Evolutionary conservation across 2,797 vertebrate genomes (phyloP).

Genomic region (Florisuga fusca): DNA sequence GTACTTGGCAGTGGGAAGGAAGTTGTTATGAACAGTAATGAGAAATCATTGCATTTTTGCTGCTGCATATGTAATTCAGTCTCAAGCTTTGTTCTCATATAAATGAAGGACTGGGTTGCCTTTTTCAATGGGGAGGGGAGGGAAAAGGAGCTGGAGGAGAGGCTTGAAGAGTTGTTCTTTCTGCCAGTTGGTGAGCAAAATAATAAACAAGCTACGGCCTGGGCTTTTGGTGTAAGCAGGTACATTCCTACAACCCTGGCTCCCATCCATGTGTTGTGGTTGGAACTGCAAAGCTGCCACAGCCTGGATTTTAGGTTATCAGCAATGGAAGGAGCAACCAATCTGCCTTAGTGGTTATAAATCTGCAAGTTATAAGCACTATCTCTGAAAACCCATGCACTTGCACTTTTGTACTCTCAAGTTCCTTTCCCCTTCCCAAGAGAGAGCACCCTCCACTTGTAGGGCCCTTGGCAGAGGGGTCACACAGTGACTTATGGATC

Average conservation of each 20-base stretch:
- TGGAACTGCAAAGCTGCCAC: not conserved
- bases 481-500: not conserved
- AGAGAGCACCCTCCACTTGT: not conserved
- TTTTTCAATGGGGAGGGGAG: not conserved
- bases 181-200: not conserved
- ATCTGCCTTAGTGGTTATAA: not conserved
- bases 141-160: not conserved
- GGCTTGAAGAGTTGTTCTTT: not conserved
- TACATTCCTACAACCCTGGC: not conserved
- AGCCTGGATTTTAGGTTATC: not conserved
- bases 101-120: not conserved
- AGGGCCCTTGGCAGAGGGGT: not conserved
- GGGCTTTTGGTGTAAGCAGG: not conserved
- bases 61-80: not conserved
- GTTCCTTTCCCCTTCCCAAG: not conserved
- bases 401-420: not conserved
- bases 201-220: not conserved
- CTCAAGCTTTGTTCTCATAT: not conserved
- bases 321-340: not conserved
- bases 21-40: not conserved
- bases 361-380: not conserved
- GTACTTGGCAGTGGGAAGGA: not conserved
- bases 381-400: not conserved
- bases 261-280: not conserved
- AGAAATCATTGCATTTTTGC: not conserved